Percentiles rank a stretch among this genome's conserved stretches.
Conservation (phyloP, 2,888 invertebrate genomes). For the Pseudococcus viburni region DNA sequence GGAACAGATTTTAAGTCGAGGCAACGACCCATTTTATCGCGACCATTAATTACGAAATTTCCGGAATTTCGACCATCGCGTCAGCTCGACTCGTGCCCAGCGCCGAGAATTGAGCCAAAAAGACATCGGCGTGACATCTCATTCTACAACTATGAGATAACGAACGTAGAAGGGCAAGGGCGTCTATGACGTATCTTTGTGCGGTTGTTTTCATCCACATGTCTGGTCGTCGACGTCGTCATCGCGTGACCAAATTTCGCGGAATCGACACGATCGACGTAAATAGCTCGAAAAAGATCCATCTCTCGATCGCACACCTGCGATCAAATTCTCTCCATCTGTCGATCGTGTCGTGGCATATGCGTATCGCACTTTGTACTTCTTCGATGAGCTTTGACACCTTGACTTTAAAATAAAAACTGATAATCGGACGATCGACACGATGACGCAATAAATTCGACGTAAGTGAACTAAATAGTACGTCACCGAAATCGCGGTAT, state of each 20-base stretch:
- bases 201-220: not conserved
- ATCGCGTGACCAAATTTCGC: slow-evolving; percentile 5
- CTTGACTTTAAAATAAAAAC: not conserved
- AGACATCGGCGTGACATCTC: not conserved
- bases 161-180: not conserved
- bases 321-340: not conserved
- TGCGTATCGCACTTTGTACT: not conserved
- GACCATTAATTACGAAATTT: not conserved
- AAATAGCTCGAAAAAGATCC: not conserved
- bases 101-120: not conserved
- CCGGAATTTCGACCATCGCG: not conserved
- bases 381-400: not conserved
- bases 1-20: not conserved
- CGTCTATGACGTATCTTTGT: not conserved
- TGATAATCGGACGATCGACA: not conserved
- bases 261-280: not conserved
- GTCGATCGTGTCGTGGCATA: not conserved
- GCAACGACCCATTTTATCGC: not conserved
- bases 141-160: not conserved
- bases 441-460: not conserved
- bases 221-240: not conserved
- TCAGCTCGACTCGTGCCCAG: not conserved
- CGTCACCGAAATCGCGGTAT: no score
- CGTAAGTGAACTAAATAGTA: no score
- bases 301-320: not conserved